Evolutionary conservation across 2,113 vertebrate species (phyloP).

Genomic region (Channa maculata): DNA sequence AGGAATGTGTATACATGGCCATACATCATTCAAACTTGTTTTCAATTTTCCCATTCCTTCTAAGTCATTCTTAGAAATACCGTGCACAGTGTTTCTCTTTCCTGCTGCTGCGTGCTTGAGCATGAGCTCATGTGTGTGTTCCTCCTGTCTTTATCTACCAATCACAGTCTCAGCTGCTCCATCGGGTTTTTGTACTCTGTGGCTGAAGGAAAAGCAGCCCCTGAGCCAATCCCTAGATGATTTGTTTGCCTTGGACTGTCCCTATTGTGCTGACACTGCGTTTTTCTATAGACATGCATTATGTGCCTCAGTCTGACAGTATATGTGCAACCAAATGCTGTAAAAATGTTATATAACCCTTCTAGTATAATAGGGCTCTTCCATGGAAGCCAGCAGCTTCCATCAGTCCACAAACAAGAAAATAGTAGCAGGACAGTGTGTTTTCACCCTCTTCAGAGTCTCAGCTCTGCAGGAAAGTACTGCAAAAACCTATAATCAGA

Average conservation of each 20-base stretch:
- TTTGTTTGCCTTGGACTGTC: conserved; percentile 1
- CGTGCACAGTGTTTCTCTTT: not conserved
- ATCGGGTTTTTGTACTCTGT: not conserved
- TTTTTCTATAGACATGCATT: conserved; percentile 29
- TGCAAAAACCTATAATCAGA: conserved; percentile 5
- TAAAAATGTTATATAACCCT: conserved; percentile 49
- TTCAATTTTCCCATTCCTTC: not conserved
- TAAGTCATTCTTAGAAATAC: not conserved
- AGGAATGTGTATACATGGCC: conserved; percentile 49
- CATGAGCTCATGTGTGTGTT: conserved; percentile 9
- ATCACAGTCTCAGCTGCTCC: conserved; percentile 6
- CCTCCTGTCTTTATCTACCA: conserved; percentile 27
- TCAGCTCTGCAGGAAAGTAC: conserved; percentile 13
- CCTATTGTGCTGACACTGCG: conserved; percentile 33
- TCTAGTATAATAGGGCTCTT: conserved; percentile 52
- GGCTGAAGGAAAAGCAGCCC: not conserved
- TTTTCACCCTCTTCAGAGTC: conserved; percentile 13
- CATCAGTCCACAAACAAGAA: conserved; percentile 47
- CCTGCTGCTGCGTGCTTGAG: not conserved
- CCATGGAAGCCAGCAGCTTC: conserved; percentile 40
- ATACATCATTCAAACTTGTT: not conserved
- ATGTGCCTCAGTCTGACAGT: conserved; percentile 8
- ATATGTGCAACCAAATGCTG: conserved; percentile 24
- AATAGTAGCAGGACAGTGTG: conserved; percentile 16
- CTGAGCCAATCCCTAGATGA: not conserved